Evolutionary conservation across 2,797 vertebrate genomes (phyloP), one percentile per base, ranked within the genome.

Genomic region (Dicrostonyx torquatus): DNA sequence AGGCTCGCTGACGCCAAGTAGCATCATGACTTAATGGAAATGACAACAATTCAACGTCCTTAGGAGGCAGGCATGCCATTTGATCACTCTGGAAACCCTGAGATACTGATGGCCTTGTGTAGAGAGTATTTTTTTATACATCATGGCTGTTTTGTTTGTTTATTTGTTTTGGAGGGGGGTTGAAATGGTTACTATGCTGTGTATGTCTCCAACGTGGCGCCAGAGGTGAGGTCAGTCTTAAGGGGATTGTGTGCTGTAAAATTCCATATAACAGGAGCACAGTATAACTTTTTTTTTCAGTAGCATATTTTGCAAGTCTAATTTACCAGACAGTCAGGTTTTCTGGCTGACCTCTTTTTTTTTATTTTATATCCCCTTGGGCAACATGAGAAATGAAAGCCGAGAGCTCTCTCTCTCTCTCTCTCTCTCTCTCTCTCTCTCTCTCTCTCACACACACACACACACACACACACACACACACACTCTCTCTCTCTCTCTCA

Each of bases 311-410:
- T 84, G 94, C 86, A 95, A 97, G 86, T 97, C 86, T 95, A 89
- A 97, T 92, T 95, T 91, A 97, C 92, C 77, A 97, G 94, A 50
- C 88, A 90, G 77, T 37, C 89, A 84, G 68, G 29, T 14, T 3
- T 90, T 96, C 95, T 97, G 94, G 90, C 83, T 97, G 88, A 50
- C n/a, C 55, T 40, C 24, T 95, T 97, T 90, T 95, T 97, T 90
- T 75, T 91, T 92, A 82, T 0, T 18, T 77, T 80, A 95, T 68
- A 96, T 26, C 22, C 95, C 66, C 80, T 94, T 95, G 87, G 91
- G 97, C 96, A 95, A 95, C 53, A 90, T 73, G 90, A 95, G 79
- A 97, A 95, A 87, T 92, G 93, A 97, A 95, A 97, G 93, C 78
- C 80, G 78, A 96, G 80, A 75, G 78, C 2, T 7, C 20, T 87